These are phyloP conservation scores for Bombyx mandarina DNA, from an alignment of 1,140 invertebrate genomes.

Conservation along the genomic window DNA sequence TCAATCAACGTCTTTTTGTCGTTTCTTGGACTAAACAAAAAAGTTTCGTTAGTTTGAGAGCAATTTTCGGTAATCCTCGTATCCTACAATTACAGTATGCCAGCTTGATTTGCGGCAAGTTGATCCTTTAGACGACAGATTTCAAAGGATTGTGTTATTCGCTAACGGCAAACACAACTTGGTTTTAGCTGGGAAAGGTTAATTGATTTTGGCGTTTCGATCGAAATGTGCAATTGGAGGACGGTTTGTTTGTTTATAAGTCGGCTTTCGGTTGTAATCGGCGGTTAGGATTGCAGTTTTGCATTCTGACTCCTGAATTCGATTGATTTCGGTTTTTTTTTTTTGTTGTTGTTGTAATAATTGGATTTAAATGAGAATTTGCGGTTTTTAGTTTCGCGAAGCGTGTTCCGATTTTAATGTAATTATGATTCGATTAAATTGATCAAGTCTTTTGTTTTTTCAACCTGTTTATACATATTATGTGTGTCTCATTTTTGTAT, in stretches of 20 bases:
- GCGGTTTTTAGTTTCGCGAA: too few species aligned
- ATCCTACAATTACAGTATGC: slow-evolving; percentile 30
- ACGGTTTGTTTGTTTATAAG: slow-evolving; percentile 36
- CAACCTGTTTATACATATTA: too few species aligned
- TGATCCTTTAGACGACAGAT: too few species aligned
- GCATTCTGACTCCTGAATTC: slow-evolving; percentile 14
- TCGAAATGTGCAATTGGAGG: slow-evolving; percentile 37
- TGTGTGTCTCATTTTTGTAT: too few species aligned
- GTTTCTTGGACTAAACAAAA: slow-evolving; percentile 60
- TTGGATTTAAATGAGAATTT: too few species aligned
- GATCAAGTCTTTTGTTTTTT: too few species aligned
- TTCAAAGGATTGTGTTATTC: too few species aligned
- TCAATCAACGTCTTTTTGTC: slow-evolving; percentile 32
- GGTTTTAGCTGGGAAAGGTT: slow-evolving; percentile 17
- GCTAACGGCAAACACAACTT: too few species aligned
- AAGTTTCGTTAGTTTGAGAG: slow-evolving; percentile 34
- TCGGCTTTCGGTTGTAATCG: slow-evolving; percentile 17
- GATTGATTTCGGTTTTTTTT: background rate
- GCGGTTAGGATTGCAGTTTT: slow-evolving; percentile 19
- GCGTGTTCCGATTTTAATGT: too few species aligned
- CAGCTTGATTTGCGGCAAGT: background rate
- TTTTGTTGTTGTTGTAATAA: too few species aligned
- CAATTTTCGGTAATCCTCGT: slow-evolving; percentile 51
- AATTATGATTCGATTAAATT: too few species aligned
- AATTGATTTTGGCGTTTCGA: slow-evolving; percentile 56